Evolutionary conservation across 2,113 vertebrate genomes (phyloP), one percentile per base, ranked within the genome.

Genomic region (Takifugu flavidus): DNA sequence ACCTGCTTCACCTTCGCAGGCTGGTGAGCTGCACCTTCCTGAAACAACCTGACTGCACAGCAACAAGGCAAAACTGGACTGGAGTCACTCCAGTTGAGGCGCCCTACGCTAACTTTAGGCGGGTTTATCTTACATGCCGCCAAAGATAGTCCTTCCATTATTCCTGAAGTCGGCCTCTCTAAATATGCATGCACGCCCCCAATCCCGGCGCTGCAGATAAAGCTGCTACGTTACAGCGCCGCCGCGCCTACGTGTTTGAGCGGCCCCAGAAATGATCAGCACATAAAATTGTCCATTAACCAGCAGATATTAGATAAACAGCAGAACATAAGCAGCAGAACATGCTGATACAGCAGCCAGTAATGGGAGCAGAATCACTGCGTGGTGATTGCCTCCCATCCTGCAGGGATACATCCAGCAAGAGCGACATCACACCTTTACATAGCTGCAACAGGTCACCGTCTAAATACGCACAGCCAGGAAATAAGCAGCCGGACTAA

Each of bases 361-460:
- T 13, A 26, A 58, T 46, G 67, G 62, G 45, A 53, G 27, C 5
- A 3, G 65, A 49, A 69, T 79, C 58, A 54, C 14, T 44, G 43
- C 11, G 7, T 45, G 46, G 28, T 52, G 67, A 70, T 72, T 55
- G 53, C 57, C 47, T 77, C 34, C 53, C 52, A 57, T 59, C 61
- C 67, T 71, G 68, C 56, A 46, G 46, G 56, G 70, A 43, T 74
- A 74, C 60, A 70, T 65, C 55, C 51, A 61, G 72, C 43, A 49
- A 50, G n/a, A 70, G 63, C 56, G 65, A 77, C 68, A 65, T 82
- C 70, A 56, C 73, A 77, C 77, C 69, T 73, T 79, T 74, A 72
- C 57, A 73, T 31, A 80, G 55, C 52, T 44, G 57, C 57, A 62
- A 70, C 43, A 60, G 65, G 70, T 70, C 65, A 77, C 65, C 65